These are phyloP conservation scores for Globia sparganii DNA, from an alignment of 2,888 invertebrate species.

Conservation along the genomic window DNA sequence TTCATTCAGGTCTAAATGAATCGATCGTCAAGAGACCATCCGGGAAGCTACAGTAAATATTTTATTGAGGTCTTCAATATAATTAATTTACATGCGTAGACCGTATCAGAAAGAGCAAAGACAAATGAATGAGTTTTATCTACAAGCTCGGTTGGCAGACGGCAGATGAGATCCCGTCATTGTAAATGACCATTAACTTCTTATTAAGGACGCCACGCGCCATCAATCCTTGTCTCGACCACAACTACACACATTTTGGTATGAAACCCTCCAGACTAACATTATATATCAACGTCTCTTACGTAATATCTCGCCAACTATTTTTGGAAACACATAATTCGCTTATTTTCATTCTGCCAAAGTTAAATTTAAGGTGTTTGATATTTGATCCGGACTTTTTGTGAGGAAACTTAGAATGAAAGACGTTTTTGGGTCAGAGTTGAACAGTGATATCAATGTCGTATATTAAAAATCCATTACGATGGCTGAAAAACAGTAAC, in stretches of 20 bases:
- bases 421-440: conserved; percentile 35
- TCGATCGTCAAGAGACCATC: conserved; percentile 1
- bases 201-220: conserved; percentile 61
- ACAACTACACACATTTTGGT: conserved; percentile 54
- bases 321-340: conserved; percentile 63
- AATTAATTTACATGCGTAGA: conserved; percentile 34
- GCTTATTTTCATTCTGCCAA: conserved; percentile 63
- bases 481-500: conserved; percentile 11
- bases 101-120: conserved; percentile 20
- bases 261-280: conserved; percentile 54
- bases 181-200: conserved; percentile 58
- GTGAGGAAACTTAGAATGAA: conserved; percentile 15
- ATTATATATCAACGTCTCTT: conserved; percentile 63
- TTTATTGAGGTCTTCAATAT: conserved; percentile 20
- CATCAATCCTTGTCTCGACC: conserved; percentile 64
- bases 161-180: conserved; percentile 53
- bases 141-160: conserved; percentile 45
- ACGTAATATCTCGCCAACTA: conserved; percentile 59
- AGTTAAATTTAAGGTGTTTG: conserved; percentile 60
- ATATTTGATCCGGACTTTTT: conserved; percentile 60
- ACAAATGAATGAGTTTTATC: conserved; percentile 54
- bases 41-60: conserved; percentile 14
- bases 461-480: conserved; percentile 11
- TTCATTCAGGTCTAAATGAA: conserved; percentile 12
- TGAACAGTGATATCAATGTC: conserved; percentile 38